Evolutionary conservation across 2,797 vertebrate species (phyloP).

Genomic region (Mormyrus proboscirostris): DNA sequence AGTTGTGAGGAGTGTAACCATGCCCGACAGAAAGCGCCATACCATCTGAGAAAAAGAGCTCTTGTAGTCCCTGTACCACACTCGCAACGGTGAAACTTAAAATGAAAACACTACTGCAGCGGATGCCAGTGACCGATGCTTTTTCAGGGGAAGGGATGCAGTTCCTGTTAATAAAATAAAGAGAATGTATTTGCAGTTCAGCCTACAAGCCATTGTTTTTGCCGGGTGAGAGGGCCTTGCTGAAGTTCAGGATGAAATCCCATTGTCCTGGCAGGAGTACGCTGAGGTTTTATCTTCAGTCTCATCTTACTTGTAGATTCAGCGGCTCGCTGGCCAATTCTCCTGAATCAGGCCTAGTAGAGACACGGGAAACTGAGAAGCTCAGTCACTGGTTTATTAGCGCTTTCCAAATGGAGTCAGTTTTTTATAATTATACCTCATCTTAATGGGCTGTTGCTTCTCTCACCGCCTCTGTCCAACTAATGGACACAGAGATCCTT

Average conservation of each 20-base stretch:
- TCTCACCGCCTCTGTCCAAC: conserved; percentile 33
- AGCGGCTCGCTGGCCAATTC: background rate
- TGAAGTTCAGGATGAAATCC: background rate
- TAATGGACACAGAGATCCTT: conserved; percentile 28
- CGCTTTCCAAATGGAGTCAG: conserved; percentile 21
- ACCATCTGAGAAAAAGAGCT: background rate
- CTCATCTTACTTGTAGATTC: background rate
- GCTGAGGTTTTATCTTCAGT: background rate
- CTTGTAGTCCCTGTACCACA: background rate
- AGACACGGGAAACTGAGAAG: background rate
- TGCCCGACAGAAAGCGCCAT: background rate
- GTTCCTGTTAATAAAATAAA: background rate
- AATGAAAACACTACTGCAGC: background rate
- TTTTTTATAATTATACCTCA: conserved; percentile 44
- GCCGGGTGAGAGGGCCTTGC: background rate
- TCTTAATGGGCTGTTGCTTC: conserved; percentile 50
- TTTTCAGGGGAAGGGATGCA: background rate
- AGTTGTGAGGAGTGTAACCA: background rate
- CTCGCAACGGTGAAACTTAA: background rate
- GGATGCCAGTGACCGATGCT: background rate
- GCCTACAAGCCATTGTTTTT: background rate
- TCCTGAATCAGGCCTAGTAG: background rate
- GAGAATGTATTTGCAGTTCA: background rate
- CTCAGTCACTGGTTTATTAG: conserved; percentile 30
- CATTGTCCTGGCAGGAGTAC: background rate